phyloP scores from a whole-genome alignment of 2,888 invertebrate species.

The Masnerella sp. region DNA sequence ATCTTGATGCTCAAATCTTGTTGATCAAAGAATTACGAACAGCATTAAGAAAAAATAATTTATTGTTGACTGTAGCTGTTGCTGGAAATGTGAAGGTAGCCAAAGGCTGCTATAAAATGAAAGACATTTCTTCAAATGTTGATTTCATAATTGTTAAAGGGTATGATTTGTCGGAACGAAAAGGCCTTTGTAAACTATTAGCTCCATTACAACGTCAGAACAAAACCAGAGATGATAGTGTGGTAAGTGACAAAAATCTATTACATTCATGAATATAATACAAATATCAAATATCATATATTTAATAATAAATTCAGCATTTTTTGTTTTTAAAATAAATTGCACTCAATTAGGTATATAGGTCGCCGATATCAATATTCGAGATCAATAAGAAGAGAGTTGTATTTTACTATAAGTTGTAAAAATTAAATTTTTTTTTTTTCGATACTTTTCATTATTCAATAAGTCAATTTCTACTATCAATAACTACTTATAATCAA shows the following conservation, averaged over 20 bases:
- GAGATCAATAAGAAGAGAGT: too few species aligned
- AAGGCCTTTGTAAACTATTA: neutral
- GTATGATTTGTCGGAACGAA: slow-evolving; percentile 1
- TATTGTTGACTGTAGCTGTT: slow-evolving; percentile 10
- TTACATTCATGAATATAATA: neutral
- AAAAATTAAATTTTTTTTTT: too few species aligned
- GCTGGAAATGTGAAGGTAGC: slow-evolving; percentile 6
- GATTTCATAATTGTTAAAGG: slow-evolving; percentile 20
- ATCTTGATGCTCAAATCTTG: neutral
- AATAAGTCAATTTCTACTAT: too few species aligned
- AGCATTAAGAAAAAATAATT: neutral
- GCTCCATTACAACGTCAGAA: slow-evolving; percentile 1
- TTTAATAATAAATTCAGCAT: neutral
- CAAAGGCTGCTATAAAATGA: neutral
- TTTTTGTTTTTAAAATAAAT: too few species aligned
- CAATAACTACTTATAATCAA: too few species aligned
- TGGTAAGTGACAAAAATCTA: slow-evolving; percentile 15
- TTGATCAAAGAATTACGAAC: neutral
- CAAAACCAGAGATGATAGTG: neutral
- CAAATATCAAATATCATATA: too few species aligned
- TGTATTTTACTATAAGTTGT: too few species aligned
- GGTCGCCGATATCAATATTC: too few species aligned
- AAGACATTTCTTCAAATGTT: neutral
- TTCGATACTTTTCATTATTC: too few species aligned
- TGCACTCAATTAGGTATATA: too few species aligned